These are phyloP conservation scores for Plagodis dolabraria DNA, from an alignment of 2,888 invertebrate genomes.

Conservation along the genomic window DNA sequence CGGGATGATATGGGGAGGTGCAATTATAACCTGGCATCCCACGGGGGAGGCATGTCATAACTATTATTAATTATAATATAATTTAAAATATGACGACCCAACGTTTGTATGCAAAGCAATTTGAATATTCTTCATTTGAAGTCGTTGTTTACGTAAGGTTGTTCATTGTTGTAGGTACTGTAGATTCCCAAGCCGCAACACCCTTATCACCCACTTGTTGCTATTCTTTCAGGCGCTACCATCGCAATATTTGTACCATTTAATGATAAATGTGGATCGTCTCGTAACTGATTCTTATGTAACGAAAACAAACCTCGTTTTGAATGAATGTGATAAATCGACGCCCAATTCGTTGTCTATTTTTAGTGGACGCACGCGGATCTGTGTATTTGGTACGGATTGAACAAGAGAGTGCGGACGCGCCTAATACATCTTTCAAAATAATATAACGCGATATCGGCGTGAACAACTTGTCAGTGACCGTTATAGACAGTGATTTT, in stretches of 20 bases:
- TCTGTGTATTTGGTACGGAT: constrained; percentile 6
- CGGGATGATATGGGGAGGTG: too few species aligned
- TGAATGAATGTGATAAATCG: constrained; percentile 21
- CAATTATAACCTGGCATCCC: too few species aligned
- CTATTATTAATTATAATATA: too few species aligned
- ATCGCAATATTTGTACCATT: constrained; percentile 1
- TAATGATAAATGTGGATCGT: constrained; percentile 3
- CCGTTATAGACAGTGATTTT: too few species aligned
- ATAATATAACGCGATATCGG: neutral
- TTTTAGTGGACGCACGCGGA: constrained; percentile 7
- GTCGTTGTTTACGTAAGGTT: too few species aligned
- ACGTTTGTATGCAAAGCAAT: too few species aligned
- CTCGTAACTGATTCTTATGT: constrained; percentile 18
- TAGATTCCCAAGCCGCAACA: too few species aligned
- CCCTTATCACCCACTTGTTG: neutral
- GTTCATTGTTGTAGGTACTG: too few species aligned
- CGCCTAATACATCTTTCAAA: constrained; percentile 6
- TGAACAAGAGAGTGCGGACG: constrained; percentile 7
- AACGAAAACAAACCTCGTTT: constrained; percentile 22
- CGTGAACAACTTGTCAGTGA: too few species aligned
- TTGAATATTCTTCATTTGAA: too few species aligned
- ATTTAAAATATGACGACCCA: too few species aligned
- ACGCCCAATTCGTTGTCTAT: constrained; percentile 15
- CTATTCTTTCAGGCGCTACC: constrained; percentile 4
- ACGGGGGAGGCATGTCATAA: too few species aligned